phyloP scores from a whole-genome alignment of 2,888 invertebrate species.

The Cantharis flavilabris region DNA sequence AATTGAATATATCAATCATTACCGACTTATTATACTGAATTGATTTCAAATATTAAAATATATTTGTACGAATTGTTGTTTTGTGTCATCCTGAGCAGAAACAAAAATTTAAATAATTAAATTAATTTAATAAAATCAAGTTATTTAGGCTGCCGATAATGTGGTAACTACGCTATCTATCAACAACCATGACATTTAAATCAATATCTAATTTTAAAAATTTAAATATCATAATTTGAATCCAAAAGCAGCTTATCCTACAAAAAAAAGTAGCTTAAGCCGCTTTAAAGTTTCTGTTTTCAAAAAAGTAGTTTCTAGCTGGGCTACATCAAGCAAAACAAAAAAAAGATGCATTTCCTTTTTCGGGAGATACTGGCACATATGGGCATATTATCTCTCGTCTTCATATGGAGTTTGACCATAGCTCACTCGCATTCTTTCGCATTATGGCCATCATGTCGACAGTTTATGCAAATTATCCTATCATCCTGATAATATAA shows the following conservation, averaged over 20 bases:
- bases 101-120: neutral
- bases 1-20: neutral
- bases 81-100: too few relatives aligned
- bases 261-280: neutral
- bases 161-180: neutral
- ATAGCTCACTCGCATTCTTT: too few relatives aligned
- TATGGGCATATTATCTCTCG: too few relatives aligned
- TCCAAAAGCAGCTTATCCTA: neutral
- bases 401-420: too few relatives aligned
- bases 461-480: too few relatives aligned
- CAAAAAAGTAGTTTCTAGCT: neutral
- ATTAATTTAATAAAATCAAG: neutral
- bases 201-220: neutral
- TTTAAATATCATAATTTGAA: neutral
- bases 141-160: neutral
- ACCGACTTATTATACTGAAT: neutral
- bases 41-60: too few relatives aligned
- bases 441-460: too few relatives aligned
- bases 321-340: too few relatives aligned
- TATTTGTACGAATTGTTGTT: too few relatives aligned
- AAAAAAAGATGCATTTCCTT: too few relatives aligned
- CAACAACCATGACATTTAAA: neutral
- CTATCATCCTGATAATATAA: too few relatives aligned
- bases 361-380: too few relatives aligned
- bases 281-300: neutral